Conservation (phyloP, 2,888 invertebrate species). For the Rhagium mordax region DNA sequence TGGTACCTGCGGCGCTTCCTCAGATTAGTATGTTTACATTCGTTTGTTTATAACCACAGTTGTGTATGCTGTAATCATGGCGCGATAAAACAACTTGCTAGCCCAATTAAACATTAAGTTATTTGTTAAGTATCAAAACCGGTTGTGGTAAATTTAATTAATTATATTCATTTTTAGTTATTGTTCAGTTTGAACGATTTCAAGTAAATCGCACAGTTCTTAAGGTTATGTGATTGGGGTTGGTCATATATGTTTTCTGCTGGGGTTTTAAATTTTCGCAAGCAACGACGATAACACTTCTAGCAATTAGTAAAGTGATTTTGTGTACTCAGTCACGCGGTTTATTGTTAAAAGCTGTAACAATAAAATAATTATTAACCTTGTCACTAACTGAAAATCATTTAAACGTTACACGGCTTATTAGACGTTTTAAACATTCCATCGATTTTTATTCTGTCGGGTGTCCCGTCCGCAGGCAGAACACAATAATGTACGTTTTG, state of each 20-base stretch:
- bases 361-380: constrained; percentile 1
- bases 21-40: constrained; percentile 10
- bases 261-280: neutral
- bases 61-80: too few species aligned
- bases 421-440: neutral
- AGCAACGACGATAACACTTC: neutral
- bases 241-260: neutral
- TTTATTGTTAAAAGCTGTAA: neutral
- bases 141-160: neutral
- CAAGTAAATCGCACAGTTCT: neutral
- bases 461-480: neutral
- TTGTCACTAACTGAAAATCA: neutral
- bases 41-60: too few species aligned
- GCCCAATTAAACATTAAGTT: neutral
- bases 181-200: neutral
- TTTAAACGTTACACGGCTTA: neutral
- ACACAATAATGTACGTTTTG: neutral
- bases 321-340: neutral
- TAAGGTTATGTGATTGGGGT: neutral
- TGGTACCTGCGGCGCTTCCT: constrained; percentile 3
- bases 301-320: neutral
- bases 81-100: neutral
- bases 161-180: neutral
- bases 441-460: constrained; percentile 11
- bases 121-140: neutral